Conservation (phyloP, 2,888 invertebrate genomes). For the Aproaerema taeniolella region DNA sequence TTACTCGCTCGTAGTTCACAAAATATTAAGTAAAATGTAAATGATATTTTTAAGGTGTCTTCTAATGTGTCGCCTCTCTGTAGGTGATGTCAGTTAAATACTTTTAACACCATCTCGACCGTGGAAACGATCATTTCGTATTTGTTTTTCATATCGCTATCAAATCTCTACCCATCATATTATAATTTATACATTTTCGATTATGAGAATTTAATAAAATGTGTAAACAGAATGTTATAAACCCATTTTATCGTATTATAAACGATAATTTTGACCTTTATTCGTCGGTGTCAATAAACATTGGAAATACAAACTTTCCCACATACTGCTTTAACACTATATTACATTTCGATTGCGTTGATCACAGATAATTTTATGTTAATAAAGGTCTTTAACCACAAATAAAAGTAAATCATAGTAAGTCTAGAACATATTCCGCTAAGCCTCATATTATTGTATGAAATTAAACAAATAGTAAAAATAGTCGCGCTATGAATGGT, state of each 20-base stretch:
- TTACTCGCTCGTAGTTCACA: conserved; percentile 14
- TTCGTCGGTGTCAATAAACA: conserved; percentile 37
- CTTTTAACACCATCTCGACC: conserved; percentile 26
- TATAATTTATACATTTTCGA: conserved; percentile 53
- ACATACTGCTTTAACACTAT: conserved; percentile 37
- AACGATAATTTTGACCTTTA: conserved; percentile 45
- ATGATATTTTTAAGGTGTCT: conserved; percentile 48
- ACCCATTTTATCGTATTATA: conserved; percentile 43
- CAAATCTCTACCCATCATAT: conserved; percentile 28
- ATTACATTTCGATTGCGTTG: conserved; percentile 25
- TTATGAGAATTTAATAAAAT: conserved; percentile 51
- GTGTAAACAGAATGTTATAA: conserved; percentile 37
- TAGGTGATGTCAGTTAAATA: conserved; percentile 46
- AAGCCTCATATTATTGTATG: no score
- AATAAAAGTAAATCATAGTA: conserved; percentile 4
- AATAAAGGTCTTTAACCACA: conserved; percentile 24
- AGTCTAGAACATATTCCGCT: no score
- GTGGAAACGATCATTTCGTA: conserved; percentile 31
- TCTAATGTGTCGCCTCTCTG: conserved; percentile 49
- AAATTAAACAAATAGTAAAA: conserved; percentile 9
- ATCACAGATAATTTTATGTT: conserved; percentile 29
- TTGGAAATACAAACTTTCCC: conserved; percentile 46
- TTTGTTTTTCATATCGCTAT: conserved; percentile 44
- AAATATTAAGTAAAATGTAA: conserved; percentile 33
- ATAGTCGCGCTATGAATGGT: conserved; percentile 1